A percentile compares a stretch with the other conserved stretches of the same genome.
These are phyloP conservation scores for Aporrectodea caliginosa DNA, from an alignment of 1,140 invertebrate species.

Conservation along the genomic window DNA sequence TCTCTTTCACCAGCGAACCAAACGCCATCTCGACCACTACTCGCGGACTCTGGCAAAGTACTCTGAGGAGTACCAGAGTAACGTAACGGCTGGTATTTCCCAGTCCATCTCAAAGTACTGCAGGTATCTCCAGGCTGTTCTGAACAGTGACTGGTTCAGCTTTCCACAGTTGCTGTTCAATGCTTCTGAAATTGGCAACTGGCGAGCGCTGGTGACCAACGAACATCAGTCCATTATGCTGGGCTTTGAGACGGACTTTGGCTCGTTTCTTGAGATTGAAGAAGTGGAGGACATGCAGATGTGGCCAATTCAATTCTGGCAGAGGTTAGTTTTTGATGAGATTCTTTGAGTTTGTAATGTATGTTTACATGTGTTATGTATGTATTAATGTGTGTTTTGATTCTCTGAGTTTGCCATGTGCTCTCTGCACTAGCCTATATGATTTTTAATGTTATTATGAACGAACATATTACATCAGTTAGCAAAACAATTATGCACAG, in stretches of 20 bases:
- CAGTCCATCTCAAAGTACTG: constrained; percentile 3
- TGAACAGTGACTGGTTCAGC: constrained; percentile 21
- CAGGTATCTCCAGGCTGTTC: constrained; percentile 12
- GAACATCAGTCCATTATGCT: constrained; percentile 3
- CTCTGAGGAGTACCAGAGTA: background rate
- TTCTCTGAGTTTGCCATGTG: no score
- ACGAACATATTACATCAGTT: no score
- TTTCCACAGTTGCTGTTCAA: constrained; percentile 29
- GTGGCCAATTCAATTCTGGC: constrained; percentile 29
- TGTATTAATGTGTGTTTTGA: no score
- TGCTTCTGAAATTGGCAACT: background rate
- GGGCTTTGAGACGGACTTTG: constrained; percentile 25
- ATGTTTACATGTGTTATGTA: no score
- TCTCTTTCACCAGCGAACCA: constrained; percentile 1
- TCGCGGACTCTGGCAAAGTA: constrained; percentile 13
- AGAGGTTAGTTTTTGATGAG: constrained; percentile 27
- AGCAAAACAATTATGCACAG: no score
- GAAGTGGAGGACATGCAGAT: constrained; percentile 31
- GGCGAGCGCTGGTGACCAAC: background rate
- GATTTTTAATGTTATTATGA: no score
- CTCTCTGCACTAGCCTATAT: no score
- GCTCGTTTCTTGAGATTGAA: constrained; percentile 29
- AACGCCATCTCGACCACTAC: background rate
- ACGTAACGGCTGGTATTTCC: background rate
- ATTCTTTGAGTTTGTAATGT: no score